Percentiles rank a stretch among this genome's conserved stretches.
These are phyloP conservation scores for Marmota monax DNA, from an alignment of 2,113 vertebrate species.

Conservation along the genomic window DNA sequence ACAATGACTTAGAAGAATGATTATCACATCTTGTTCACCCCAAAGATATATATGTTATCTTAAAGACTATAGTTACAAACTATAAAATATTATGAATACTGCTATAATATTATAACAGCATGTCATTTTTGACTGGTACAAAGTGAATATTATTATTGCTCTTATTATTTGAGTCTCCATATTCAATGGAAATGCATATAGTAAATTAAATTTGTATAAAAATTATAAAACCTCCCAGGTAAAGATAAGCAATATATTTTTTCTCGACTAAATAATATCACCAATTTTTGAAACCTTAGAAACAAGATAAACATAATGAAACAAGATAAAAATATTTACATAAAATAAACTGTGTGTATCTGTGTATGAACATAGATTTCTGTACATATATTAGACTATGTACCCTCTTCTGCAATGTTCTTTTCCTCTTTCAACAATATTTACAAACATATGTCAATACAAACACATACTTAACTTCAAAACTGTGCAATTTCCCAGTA, in stretches of 20 bases:
- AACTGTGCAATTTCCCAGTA: not conserved
- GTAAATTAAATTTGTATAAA: conserved; percentile 3
- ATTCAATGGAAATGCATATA: not conserved
- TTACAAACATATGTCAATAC: not conserved
- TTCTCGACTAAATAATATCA: not conserved
- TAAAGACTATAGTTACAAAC: not conserved
- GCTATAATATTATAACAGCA: conserved; percentile 12
- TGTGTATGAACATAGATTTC: not conserved
- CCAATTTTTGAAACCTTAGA: conserved; percentile 7
- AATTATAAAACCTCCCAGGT: not conserved
- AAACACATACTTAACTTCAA: not conserved
- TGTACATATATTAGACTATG: not conserved
- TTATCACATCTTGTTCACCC: not conserved
- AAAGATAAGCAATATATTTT: not conserved
- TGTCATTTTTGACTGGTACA: not conserved
- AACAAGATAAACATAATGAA: not conserved
- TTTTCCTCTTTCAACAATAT: not conserved
- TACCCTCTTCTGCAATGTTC: not conserved
- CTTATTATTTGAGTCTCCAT: not conserved
- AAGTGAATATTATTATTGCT: not conserved
- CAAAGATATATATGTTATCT: not conserved
- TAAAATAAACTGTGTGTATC: not conserved
- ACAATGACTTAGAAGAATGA: not conserved
- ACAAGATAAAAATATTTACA: not conserved
- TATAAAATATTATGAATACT: not conserved